These are phyloP conservation scores for Suricata suricatta DNA, from an alignment of 2,113 vertebrate species.

Conservation along the genomic window DNA sequence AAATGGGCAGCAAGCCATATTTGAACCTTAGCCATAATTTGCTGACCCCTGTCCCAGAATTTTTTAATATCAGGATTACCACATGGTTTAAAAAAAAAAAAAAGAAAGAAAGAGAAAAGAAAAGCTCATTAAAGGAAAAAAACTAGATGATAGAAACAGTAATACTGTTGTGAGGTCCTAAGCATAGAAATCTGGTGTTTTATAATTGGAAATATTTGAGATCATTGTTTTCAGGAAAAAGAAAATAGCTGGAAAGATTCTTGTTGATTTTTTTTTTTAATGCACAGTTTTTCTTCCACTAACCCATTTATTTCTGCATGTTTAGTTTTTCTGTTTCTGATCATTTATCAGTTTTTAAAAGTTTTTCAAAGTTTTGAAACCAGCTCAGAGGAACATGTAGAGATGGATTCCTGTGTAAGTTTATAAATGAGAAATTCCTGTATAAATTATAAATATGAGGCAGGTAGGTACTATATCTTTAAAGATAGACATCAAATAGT, in stretches of 20 bases:
- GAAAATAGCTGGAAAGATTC: not conserved
- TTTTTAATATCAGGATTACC: slow-evolving; percentile 12
- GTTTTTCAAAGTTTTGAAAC: slow-evolving; percentile 1
- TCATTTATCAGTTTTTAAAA: not conserved
- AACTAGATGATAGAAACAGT: not conserved
- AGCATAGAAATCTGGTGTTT: not conserved
- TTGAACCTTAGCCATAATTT: not conserved
- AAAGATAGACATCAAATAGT: not conserved
- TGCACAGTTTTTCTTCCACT: not conserved
- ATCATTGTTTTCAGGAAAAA: not conserved
- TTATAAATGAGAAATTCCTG: not conserved
- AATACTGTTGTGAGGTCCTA: not conserved
- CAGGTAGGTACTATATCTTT: not conserved
- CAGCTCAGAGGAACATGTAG: not conserved
- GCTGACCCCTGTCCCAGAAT: not conserved
- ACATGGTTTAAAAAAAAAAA: not conserved
- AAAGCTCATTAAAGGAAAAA: not conserved
- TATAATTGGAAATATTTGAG: not conserved
- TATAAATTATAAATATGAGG: slow-evolving; percentile 3
- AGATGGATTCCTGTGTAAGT: not conserved
- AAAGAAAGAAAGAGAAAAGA: not conserved
- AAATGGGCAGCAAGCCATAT: not conserved
- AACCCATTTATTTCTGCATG: not conserved
- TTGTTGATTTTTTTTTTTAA: not conserved
- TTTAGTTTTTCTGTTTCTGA: slow-evolving; percentile 28